Percentiles rank a stretch among this genome's conserved stretches.
Conservation (phyloP, 2,113 vertebrate genomes). For the Plotosus lineatus region DNA sequence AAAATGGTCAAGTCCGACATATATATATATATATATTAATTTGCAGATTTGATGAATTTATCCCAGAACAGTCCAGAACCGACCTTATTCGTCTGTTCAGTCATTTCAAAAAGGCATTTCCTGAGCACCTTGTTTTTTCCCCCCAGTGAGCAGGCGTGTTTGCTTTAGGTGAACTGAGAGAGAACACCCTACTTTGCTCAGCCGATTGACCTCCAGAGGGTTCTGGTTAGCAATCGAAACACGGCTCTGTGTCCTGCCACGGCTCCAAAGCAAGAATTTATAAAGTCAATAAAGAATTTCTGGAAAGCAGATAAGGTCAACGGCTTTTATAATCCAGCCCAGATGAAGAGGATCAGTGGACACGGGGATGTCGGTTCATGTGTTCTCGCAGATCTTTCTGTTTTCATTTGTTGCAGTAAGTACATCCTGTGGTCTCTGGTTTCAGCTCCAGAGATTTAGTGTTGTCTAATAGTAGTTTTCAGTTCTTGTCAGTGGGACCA, state of each 20-base stretch:
- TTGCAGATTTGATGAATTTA: background rate
- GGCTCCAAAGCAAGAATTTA: conserved; percentile 55
- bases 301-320: conserved; percentile 56
- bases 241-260: conserved; percentile 45
- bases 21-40: too few species aligned
- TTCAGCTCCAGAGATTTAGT: background rate
- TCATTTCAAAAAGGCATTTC: background rate
- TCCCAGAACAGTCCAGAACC: background rate
- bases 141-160: background rate
- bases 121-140: background rate
- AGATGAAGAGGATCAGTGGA: conserved; percentile 62
- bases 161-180: conserved; percentile 6
- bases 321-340: conserved; percentile 62
- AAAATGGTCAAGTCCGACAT: too few species aligned
- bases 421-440: background rate
- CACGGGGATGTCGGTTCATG: background rate
- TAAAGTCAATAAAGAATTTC: conserved; percentile 64
- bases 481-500: background rate
- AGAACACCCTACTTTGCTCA: conserved; percentile 27
- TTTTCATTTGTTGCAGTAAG: conserved; percentile 36
- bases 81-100: background rate
- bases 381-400: conserved; percentile 18
- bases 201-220: conserved; percentile 57
- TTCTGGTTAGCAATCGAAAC: conserved; percentile 67
- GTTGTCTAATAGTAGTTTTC: background rate